Base-by-base conservation (phyloP, 23 tunicate genomes). In the Clavelina lepadiformis region DNA sequence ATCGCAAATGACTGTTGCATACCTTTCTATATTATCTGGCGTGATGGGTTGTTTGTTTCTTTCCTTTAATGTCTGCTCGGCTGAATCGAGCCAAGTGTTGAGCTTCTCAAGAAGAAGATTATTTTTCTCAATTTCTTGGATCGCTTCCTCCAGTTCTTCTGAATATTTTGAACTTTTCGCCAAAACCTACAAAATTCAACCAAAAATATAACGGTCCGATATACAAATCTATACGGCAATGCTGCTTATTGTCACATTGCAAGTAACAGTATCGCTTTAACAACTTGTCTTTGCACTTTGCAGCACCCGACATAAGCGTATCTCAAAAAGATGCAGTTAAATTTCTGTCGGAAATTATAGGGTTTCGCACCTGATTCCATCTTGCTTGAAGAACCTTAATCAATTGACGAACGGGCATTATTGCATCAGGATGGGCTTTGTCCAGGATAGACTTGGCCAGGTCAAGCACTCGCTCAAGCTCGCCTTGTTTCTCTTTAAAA, bases 391-490 rank as follows among this genome's bases (percentile, higher is more conserved):
- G 73, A 8, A 79, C 75, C 28, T 67, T 78, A 4, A 91, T 50
- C 81, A 85, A 38, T 33, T 91, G 98, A 18, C 82, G 76, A 27
- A 91, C 28, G 2, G 92, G 91, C 15, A 82, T 78, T 11, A 82
- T 65, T 1, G 98, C 98, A 61, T 79, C 98, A 2, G 98, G 86
- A 46, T 91, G 92, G 35, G 98, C 92, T 26, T 72, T 60, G 8
- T 79, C 65, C 3, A 91, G 46, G 27, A 91, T 82, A 23, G 84
- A 47, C 34, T 77, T 57, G 22, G 95, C 98, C 37, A 91, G 76
- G 3, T 45, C 32, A 1, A 91, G 33, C 5, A 84, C 51, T 15
- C 82, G 75, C 52, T 77, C 81, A 20, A 82, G 63, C 27, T 91
- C 92, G 31, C n/a, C 51, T 50, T 71, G 54, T 25, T 83, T 77